Base-by-base conservation (phyloP, 2,113 vertebrate species). In the Istiophorus platypterus region DNA sequence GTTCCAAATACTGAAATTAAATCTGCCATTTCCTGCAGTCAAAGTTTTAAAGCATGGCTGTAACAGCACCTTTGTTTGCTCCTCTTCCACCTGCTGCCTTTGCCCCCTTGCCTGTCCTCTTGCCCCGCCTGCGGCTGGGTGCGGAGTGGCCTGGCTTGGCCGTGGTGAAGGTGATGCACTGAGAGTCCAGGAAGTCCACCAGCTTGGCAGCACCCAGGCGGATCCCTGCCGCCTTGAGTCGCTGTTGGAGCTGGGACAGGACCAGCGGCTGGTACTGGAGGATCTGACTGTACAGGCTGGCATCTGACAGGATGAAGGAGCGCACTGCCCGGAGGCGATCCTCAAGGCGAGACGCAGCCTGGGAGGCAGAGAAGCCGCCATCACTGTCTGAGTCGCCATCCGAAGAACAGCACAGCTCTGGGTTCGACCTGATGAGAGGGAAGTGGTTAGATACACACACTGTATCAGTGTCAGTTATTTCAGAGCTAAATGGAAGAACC, bases 91-190 rank as follows among this genome's bases (percentile, higher is more conserved):
- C 66, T 0, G 10, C 45, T 13, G 47, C 37, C 70, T 64, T 80
- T 11, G 64, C 54, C 65, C 18, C 62, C 51, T 24, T 72, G 27
- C 66, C 56, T 0, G 65, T 47, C 79, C 45, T 75, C 52, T 80
- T 82, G 24, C 87, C 83, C 47, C 78, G 80, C 80, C 96, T 91
- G 81, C 74, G 82, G 76, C 84, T 56, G 56, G 89, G 63, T 3
- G 81, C 89, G 0, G 95, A 63, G 29, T 92, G 96, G 26, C 96
- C 94, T 0, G 95, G 95, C n/a, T 94, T 86, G 0, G 97, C 97
- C 0, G 96, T 98, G 72, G 97, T 99, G 74, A 96, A 96, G 9
- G 98, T 99, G 85, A 99, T 95, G 69, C 97, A 97, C 71, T 98
- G 97, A 39, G 96, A 92, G 63, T 99, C 98, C 72, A 99, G 92